These are phyloP conservation scores for Urocitellus parryii DNA, from an alignment of 2,113 vertebrate genomes.

Conservation along the genomic window DNA sequence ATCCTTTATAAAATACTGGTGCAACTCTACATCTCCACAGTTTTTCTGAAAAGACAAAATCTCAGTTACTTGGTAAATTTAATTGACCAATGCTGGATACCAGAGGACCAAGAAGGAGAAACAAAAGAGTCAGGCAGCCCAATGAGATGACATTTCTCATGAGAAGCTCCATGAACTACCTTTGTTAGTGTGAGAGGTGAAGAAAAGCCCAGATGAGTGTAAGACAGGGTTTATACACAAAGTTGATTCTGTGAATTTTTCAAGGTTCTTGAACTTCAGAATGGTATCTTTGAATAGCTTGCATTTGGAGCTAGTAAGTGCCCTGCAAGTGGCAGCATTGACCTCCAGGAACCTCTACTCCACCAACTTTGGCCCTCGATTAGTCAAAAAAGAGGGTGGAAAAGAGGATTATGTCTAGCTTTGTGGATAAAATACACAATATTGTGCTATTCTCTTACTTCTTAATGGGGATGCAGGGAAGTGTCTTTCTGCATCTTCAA, in stretches of 20 bases:
- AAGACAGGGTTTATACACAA: not conserved
- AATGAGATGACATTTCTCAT: fast-evolving
- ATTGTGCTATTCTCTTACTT: not conserved
- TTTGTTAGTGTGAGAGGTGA: not conserved
- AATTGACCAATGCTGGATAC: not conserved
- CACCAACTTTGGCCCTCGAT: fast-evolving
- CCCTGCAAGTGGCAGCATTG: not conserved
- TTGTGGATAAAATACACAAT: not conserved
- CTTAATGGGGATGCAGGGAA: not conserved
- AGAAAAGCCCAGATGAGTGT: not conserved
- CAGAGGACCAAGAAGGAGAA: not conserved
- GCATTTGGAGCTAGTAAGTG: not conserved
- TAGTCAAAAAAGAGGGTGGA: not conserved
- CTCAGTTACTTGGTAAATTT: not conserved
- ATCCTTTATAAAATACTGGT: not conserved
- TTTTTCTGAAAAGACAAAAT: not conserved
- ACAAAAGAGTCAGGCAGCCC: not conserved
- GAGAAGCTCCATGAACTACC: fast-evolving
- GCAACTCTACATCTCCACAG: not conserved
- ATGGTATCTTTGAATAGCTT: not conserved
- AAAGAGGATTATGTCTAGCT: fast-evolving
- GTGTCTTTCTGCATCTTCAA: not conserved
- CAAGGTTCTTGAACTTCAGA: not conserved
- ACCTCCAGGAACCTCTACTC: not conserved
- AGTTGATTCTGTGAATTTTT: not conserved